Conservation (phyloP, 2,113 vertebrate species). For the Prunella fulvescens region DNA sequence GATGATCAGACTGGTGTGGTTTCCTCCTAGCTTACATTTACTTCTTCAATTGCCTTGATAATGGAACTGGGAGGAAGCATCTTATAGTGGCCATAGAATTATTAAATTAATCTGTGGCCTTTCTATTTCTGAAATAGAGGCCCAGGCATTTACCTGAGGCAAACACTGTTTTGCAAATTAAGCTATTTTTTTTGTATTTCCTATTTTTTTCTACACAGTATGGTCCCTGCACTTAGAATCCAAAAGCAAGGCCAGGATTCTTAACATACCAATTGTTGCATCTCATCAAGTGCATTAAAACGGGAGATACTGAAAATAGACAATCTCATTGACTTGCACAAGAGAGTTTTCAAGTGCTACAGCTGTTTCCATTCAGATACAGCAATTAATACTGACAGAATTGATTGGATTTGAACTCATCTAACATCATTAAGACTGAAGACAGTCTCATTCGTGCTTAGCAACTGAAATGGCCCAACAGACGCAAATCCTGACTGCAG, state of each 20-base stretch:
- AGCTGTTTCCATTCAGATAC: slow-evolving; percentile 48
- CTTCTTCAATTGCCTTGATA: not conserved
- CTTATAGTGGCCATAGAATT: not conserved
- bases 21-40: not conserved
- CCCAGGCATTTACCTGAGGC: not conserved
- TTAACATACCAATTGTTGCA: slow-evolving; percentile 8
- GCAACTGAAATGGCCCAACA: not conserved
- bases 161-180: not conserved
- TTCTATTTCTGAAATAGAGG: not conserved
- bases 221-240: not conserved
- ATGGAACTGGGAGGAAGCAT: not conserved
- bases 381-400: slow-evolving; percentile 41
- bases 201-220: not conserved
- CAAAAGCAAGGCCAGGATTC: not conserved
- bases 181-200: not conserved
- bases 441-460: not conserved
- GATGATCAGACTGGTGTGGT: not conserved
- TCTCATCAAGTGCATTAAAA: slow-evolving; percentile 22
- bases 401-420: slow-evolving; percentile 26
- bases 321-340: slow-evolving; percentile 20
- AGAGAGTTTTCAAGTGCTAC: slow-evolving; percentile 26
- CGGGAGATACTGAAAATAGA: not conserved
- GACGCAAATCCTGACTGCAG: not conserved
- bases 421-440: not conserved
- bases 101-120: not conserved